These are phyloP conservation scores for Syrmaticus mikado DNA, from an alignment of 2,113 vertebrate species.

Conservation along the genomic window DNA sequence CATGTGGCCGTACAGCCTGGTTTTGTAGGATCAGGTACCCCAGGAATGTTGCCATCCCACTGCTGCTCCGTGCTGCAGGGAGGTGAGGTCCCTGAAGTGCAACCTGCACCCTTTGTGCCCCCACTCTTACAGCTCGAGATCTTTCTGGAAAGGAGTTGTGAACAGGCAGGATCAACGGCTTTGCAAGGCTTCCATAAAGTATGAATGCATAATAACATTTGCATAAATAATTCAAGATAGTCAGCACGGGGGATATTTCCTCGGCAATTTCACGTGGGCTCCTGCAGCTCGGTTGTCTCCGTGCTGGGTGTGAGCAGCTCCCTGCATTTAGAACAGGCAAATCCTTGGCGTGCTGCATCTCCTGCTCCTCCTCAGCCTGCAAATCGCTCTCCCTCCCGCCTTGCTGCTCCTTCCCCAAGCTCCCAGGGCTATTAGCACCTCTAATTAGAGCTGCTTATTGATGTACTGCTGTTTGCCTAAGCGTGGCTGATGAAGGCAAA, in stretches of 20 bases:
- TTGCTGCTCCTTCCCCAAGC: not conserved
- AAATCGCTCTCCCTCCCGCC: not conserved
- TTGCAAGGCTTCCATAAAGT: not conserved
- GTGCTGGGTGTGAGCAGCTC: not conserved
- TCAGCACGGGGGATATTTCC: not conserved
- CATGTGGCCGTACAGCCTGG: not conserved
- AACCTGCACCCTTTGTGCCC: not conserved
- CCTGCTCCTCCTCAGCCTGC: not conserved
- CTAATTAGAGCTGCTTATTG: conserved; percentile 52
- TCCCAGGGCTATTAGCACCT: conserved; percentile 52
- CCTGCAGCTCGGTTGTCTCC: conserved; percentile 2
- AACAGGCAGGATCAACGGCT: rapidly evolving
- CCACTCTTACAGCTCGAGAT: rapidly evolving
- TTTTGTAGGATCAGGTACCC: not conserved
- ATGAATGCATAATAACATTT: not conserved
- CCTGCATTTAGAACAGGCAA: not conserved
- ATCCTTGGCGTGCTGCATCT: not conserved
- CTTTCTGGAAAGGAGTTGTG: not conserved
- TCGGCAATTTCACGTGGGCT: not conserved
- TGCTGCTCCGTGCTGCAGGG: rapidly evolving
- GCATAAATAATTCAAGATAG: conserved; percentile 53
- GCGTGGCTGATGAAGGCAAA: conserved; percentile 16
- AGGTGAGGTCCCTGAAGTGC: not conserved
- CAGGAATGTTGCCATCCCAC: no score
- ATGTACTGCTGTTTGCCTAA: conserved; percentile 12